These are phyloP conservation scores for Mesocricetus auratus DNA, from an alignment of 2,113 vertebrate species.

Conservation along the genomic window DNA sequence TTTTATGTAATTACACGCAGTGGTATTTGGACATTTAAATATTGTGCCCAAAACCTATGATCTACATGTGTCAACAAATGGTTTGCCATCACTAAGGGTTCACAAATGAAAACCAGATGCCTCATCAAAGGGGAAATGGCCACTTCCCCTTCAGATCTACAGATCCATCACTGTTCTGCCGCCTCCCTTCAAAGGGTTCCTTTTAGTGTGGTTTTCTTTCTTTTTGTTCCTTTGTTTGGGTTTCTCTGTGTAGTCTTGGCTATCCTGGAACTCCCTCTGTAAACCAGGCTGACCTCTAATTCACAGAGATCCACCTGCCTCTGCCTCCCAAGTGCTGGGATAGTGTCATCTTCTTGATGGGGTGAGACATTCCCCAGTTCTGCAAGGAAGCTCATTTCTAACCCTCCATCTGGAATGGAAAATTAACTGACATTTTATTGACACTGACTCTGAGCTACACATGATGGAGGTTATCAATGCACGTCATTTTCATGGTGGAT, in stretches of 20 bases:
- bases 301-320: neutral
- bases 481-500: neutral
- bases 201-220: neutral
- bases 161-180: neutral
- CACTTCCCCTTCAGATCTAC: slow-evolving; percentile 32
- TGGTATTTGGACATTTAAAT: neutral
- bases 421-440: neutral
- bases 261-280: neutral
- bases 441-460: neutral
- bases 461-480: neutral
- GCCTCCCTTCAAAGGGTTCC: neutral
- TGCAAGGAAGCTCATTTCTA: neutral
- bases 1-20: neutral
- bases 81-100: neutral
- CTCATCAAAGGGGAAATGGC: slow-evolving; percentile 30
- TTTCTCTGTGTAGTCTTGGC: neutral
- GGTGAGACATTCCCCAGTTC: neutral
- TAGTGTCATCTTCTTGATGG: neutral
- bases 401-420: neutral
- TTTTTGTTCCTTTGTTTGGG: neutral
- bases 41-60: neutral
- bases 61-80: neutral
- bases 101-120: slow-evolving; percentile 60
- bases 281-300: neutral
- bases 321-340: neutral